Evolutionary conservation across 53 echinoderm and acorn worm genomes (phyloP).

Genomic region (Hippasteria phrygiana): DNA sequence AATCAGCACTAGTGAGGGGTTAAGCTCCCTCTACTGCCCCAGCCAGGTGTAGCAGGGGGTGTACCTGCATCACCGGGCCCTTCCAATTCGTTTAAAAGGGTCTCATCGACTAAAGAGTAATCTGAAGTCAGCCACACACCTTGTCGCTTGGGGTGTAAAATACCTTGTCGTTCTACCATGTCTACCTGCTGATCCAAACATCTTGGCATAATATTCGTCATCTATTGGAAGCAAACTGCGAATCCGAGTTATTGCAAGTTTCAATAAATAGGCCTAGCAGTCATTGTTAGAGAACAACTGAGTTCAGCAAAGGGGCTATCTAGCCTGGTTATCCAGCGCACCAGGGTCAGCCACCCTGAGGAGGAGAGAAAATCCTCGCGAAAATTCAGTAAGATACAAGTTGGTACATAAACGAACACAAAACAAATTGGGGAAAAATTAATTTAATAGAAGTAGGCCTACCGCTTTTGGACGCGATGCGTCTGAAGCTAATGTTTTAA

Average conservation of each 20-base stretch:
- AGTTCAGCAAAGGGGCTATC: background rate
- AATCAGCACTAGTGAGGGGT: background rate
- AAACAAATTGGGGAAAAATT: background rate
- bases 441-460: background rate
- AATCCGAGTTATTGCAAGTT: too few species aligned
- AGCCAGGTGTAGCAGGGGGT: constrained; percentile 30
- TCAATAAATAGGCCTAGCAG: too few species aligned
- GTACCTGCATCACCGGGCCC: background rate
- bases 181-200: background rate
- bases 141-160: constrained; percentile 26
- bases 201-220: too few species aligned
- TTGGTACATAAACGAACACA: constrained; percentile 6
- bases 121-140: constrained; percentile 17
- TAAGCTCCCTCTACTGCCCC: constrained; percentile 26
- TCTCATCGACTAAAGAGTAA: background rate
- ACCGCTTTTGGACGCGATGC: background rate
- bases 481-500: background rate
- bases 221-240: background rate
- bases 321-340: constrained; percentile 6
- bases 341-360: constrained; percentile 27
- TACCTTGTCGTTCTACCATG: background rate
- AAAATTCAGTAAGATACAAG: background rate
- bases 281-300: background rate
- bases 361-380: too few species aligned
- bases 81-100: too few species aligned